These are phyloP conservation scores for Gnatocerus cornutus DNA, from an alignment of 2,888 invertebrate species.

Conservation along the genomic window DNA sequence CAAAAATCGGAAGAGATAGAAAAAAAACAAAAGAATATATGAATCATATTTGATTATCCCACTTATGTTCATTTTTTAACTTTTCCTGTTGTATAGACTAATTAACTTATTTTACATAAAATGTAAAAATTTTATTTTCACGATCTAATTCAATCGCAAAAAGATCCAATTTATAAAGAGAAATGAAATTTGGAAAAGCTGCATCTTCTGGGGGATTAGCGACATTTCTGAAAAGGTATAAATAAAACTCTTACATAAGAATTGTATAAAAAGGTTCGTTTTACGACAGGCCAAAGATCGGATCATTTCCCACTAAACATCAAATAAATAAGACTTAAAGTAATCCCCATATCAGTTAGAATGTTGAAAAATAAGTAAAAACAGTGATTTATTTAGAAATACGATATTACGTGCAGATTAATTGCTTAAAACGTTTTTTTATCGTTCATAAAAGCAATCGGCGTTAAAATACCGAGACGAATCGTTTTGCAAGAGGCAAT, in stretches of 20 bases:
- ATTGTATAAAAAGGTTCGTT: constrained; percentile 1
- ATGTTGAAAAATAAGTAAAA: constrained; percentile 13
- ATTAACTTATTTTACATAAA: no score
- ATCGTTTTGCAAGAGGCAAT: constrained; percentile 13
- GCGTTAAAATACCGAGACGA: constrained; percentile 6
- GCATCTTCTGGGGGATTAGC: neutral
- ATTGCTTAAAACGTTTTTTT: constrained; percentile 12
- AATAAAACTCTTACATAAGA: constrained; percentile 22
- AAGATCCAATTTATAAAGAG: no score
- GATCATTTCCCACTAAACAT: constrained; percentile 16
- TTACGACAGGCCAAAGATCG: constrained; percentile 16
- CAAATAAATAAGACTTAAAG: constrained; percentile 36
- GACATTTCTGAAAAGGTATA: constrained; percentile 6
- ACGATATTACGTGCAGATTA: neutral
- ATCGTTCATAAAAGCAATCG: neutral
- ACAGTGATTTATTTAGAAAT: constrained; percentile 10
- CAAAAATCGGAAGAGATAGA: neutral
- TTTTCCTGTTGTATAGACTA: no score
- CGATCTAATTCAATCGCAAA: no score
- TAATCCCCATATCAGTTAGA: constrained; percentile 28
- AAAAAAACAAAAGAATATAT: neutral
- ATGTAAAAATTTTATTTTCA: no score
- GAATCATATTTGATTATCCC: no score
- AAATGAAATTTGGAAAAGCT: neutral
- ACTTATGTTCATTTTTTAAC: no score